Base-by-base conservation (phyloP, 2,797 vertebrate species). In the Enteromius thamalakanensis region DNA sequence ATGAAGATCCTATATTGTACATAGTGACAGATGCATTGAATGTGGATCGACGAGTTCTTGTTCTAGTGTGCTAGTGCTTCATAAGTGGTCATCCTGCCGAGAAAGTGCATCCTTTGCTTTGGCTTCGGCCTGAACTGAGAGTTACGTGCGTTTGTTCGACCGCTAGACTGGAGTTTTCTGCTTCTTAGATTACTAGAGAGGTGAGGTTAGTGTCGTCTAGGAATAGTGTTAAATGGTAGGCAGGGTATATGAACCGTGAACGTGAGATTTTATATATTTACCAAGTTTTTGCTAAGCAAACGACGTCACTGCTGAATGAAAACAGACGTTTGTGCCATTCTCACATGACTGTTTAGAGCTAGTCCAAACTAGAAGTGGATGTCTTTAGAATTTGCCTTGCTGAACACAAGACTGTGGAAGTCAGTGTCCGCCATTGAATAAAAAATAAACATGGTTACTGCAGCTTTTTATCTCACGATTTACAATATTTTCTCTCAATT, bases 1-100 rank as follows among this genome's bases (percentile, higher is more conserved):
- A 94, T 95, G 89, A 92, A 94, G 91, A 92, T 92, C 86, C 88
- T 94, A 87, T 94, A 94, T 94, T 94, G 94, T 95, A 94, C 84
- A 94, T 92, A 93, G 87, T 75, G 84, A 90, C 86, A 87, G 89
- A 87, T 90, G 88, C 84, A 84, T 76, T 90, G 92, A 94, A 93
- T 92, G 93, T 91, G 90, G 88, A 87, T 62, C 84, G 88, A 90
- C 84, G 87, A 91, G 88, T 89, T 92, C 76, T 80, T 89, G 64
- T 89, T 92, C 92, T 89, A 10, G 87, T 90, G 92, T 91, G 89
- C 91, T 89, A 87, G 88, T 89, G 75, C 87, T 89, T 88, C 47
- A 19, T 51, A 2, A n/a, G 5, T 11, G 58, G 1, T 2, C 23
- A 29, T 29, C 58, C 6, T 23, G 23, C 58, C 11, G 58, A 29